These are phyloP conservation scores for Schizothorax lantsangensis DNA, from an alignment of 2,797 vertebrate genomes.

Conservation along the genomic window DNA sequence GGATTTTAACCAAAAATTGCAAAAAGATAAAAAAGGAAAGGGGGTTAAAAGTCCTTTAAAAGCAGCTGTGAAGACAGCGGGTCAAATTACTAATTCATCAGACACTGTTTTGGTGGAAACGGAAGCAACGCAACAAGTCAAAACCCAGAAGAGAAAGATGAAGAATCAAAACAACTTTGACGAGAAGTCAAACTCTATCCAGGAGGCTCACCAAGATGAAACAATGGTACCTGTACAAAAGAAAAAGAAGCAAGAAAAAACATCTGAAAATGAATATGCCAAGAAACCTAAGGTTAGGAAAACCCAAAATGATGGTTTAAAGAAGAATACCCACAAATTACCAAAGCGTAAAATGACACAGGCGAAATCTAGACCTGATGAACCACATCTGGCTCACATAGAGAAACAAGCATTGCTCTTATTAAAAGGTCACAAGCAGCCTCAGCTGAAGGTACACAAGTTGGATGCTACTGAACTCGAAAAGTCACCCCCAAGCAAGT, in stretches of 20 bases:
- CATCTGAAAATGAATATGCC: slow-evolving; percentile 57
- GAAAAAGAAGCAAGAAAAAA: slow-evolving; percentile 73
- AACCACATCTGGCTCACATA: slow-evolving; percentile 50
- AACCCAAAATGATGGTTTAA: slow-evolving; percentile 38
- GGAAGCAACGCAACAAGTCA: slow-evolving; percentile 56
- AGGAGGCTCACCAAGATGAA: slow-evolving; percentile 59
- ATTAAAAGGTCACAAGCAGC: slow-evolving; percentile 83
- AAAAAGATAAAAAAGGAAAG: slow-evolving; percentile 69
- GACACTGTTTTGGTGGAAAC: slow-evolving; percentile 29
- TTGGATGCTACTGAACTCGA: slow-evolving; percentile 74
- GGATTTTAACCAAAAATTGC: slow-evolving; percentile 66
- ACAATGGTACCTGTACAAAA: slow-evolving; percentile 64
- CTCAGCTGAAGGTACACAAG: slow-evolving; percentile 83
- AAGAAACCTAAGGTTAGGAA: slow-evolving; percentile 67
- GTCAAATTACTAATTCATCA: slow-evolving; percentile 56
- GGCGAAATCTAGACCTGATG: slow-evolving; percentile 42
- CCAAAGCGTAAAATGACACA: slow-evolving; percentile 58
- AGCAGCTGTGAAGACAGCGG: slow-evolving; percentile 54
- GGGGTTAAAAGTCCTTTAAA: slow-evolving; percentile 48
- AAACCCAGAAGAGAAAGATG: slow-evolving; percentile 70
- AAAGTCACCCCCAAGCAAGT: slow-evolving; percentile 49
- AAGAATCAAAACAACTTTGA: slow-evolving; percentile 69
- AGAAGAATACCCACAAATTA: slow-evolving; percentile 64
- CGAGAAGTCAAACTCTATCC: slow-evolving; percentile 41
- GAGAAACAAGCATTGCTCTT: slow-evolving; percentile 68